Evolutionary conservation across 2,888 invertebrate genomes (phyloP), one percentile per base, ranked within the genome.

Genomic region (Cephus runcator): DNA sequence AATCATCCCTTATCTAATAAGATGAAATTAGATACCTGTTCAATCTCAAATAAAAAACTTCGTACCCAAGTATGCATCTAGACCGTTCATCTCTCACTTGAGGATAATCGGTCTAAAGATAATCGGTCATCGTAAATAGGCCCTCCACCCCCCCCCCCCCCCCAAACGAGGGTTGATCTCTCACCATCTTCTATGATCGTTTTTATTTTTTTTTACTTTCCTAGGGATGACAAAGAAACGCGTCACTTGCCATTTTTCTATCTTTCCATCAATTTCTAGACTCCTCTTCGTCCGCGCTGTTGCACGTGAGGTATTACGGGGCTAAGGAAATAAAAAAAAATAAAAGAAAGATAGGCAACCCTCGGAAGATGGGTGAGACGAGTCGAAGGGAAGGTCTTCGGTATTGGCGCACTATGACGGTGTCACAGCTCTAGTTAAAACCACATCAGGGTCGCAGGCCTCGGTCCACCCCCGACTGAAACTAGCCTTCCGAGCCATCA

Each of bases 361-460:
- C 56, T 56, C 56, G 56, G 56, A 15, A 56, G 56, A 56, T 56
- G 23, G 56, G 56, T 23, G 56, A 56, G 56, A 23, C 23, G 56
- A 56, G 9, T 23, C 56, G 56, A 56, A 56, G 56, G 56, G 56
- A 56, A 23, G 56, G 23, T 56, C 56, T 56, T 56, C 23, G 56
- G 23, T 56, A 56, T 56, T 56, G 56, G 9, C 56, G 56, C 56
- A 56, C 35, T 68, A 68, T 69, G 73, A 69, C 77, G 77, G 34
- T 77, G 77, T 77, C 73, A 73, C 73, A 35, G 73, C 69, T 73
- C 77, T 77, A 77, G 77, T 77, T 77, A 77, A 77, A 77, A 77
- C 73, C 77, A 77, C 77, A 77, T 77, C 77, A 77, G 77, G 73
- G 77, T 77, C 77, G 74, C 73, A 73, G 68, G 73, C 77, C 77